Percentiles rank a stretch among this genome's conserved stretches.
These are phyloP conservation scores for Dysidea cf. avara DNA, from an alignment of 37 sponge, comb jelly and placozoan genomes.

Conservation along the genomic window DNA sequence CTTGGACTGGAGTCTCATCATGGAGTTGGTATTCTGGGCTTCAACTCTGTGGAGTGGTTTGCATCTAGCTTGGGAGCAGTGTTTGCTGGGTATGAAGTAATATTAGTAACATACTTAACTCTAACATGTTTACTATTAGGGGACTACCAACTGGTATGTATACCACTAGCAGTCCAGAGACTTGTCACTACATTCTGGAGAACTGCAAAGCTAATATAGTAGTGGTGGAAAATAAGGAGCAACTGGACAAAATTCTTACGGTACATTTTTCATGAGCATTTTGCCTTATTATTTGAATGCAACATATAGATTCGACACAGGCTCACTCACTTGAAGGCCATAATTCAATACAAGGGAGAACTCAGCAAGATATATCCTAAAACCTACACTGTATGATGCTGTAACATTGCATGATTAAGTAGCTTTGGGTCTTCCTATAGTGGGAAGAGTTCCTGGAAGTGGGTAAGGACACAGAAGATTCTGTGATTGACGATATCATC, in stretches of 20 bases:
- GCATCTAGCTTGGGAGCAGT: constrained; percentile 75
- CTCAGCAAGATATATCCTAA: constrained; percentile 49
- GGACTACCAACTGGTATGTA: constrained; percentile 78
- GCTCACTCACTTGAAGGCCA: constrained; percentile 87
- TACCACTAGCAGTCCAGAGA: constrained; percentile 78
- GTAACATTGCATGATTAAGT: no score
- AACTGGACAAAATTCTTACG: constrained; percentile 72
- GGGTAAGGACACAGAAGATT: constrained; percentile 61
- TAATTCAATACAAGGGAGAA: no score
- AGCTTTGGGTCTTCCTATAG: no score
- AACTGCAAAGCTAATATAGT: constrained; percentile 67
- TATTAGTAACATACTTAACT: constrained; percentile 36
- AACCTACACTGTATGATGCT: constrained; percentile 79
- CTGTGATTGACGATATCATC: constrained; percentile 63
- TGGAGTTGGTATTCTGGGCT: no score
- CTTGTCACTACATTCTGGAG: no score
- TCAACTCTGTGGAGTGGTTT: no score
- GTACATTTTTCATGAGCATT: no score
- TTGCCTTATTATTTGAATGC: no score
- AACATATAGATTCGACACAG: constrained; percentile 62
- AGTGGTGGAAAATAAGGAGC: constrained; percentile 71
- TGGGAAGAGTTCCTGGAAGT: constrained; percentile 86
- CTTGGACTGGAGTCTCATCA: constrained; percentile 62
- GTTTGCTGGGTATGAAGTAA: no score
- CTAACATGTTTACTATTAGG: constrained; percentile 22